Evolutionary conservation across 2,888 invertebrate species (phyloP), one percentile per base, ranked within the genome.

Genomic region (Rhagophthalmus giganteus): DNA sequence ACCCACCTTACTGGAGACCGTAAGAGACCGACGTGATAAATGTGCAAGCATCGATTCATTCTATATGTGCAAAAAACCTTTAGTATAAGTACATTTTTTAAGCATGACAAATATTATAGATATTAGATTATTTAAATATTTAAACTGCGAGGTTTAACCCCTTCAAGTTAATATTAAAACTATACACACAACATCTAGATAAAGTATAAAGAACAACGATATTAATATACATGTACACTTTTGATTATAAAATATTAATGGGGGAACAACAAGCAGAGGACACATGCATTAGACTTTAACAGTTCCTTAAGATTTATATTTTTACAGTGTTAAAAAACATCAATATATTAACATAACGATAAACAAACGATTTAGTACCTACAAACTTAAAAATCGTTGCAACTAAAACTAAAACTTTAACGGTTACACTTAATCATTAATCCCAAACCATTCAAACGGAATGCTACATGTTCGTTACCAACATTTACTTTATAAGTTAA

Each of bases 171-270:
- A 55, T 57, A 57, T 66, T 65, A 67, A 65, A 67, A 67, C 68
- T 71, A 71, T 67, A 73, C 73, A 74, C 72, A 74, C 71, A 72
- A 74, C 73, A 74, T 64, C 69, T 66, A 74, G 73, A 73, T 69
- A 70, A 72, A 72, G 71, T 72, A 74, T 71, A 73, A 74, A 73
- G 72, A 70, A 73, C 71, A 72, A 69, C 68, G 65, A 66, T 66
- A 47, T 41, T 60, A 60, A 61, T 62, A 63, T 62, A 66, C 62
- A 62, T 58, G 58, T 59, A 58, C 56, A 46, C 57, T 59, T 60
- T 69, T 55, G 40, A 37, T 70, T 71, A 68, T 66, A 69, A 68
- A 69, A 67, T 67, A 67, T 59, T 67, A 71, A 70, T 69, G 68
- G 66, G n/a, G n/a, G 67, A 70, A 69, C 68, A 71, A 70, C 67